Evolutionary conservation across 2,113 vertebrate species (phyloP), one percentile per base, ranked within the genome.

Genomic region (Pygoscelis adeliae): DNA sequence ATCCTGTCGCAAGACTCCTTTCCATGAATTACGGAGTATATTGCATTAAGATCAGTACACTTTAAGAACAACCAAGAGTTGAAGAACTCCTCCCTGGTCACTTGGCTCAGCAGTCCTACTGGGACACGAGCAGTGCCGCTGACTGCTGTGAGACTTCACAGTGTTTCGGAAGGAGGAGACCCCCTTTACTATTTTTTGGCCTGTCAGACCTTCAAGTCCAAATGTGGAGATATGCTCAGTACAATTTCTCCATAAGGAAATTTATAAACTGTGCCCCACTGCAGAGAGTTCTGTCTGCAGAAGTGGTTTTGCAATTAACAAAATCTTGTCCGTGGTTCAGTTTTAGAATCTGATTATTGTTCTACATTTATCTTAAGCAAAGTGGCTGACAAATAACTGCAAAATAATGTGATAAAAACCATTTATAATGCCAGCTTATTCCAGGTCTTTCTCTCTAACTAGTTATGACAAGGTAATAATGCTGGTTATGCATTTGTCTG

Each of bases 391-490:
- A 99, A 98, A 98, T 98, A 98, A 98, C 98, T 98, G 98, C 98
- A 98, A 99, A 98, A 98, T 99, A 99, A 99, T 99, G 99, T 98
- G 99, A 99, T 99, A 99, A 99, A 99, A 99, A 98, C 98, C 99
- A 99, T 98, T 98, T 99, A 99, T 98, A 99, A 99, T 98, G 98
- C 97, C 96, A 97, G 98, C 98, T 98, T 98, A 98, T 98, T 98
- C 98, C 94, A 96, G 98, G 98, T 98, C 98, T 98, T 99, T 99
- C 98, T 98, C 96, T 98, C 99, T 99, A 99, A 99, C 98, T 98
- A 98, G 99, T 99, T 99, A 99, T 99, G 99, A 99, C 99, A 99
- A 99, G 99, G 99, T 99, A 99, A 99, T 99, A 99, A 99, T 97
- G 98, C 98, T 97, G 98, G 98, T 94, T 98, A 99, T 99, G 99